Conservation (phyloP, 2,113 vertebrate species). For the Elephas maximus region DNA sequence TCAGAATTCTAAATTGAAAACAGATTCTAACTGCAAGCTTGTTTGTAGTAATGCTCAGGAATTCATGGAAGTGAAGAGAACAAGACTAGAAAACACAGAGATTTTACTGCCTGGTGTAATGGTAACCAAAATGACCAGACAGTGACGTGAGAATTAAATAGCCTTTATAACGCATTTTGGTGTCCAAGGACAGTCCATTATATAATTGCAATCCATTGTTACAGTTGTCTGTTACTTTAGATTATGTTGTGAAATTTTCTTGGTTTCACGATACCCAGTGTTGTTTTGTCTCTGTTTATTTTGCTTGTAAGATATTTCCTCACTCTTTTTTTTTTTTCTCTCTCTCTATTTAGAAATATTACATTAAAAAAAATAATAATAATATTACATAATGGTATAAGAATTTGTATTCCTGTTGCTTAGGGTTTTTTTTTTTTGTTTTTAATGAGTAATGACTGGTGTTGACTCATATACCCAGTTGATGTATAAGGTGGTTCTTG, state of each 20-base stretch:
- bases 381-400: slow-evolving; percentile 20
- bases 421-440: background rate
- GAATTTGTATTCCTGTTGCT: slow-evolving; percentile 33
- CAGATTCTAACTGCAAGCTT: slow-evolving; percentile 30
- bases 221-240: slow-evolving; percentile 56
- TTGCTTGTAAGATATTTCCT: slow-evolving; percentile 61
- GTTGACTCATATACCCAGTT: background rate
- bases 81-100: slow-evolving; percentile 1
- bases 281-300: slow-evolving; percentile 43
- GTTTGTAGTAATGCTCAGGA: slow-evolving; percentile 14
- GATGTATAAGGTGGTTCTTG: background rate
- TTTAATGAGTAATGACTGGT: background rate
- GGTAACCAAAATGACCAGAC: slow-evolving; percentile 7
- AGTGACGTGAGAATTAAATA: slow-evolving; percentile 20
- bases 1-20: slow-evolving; percentile 36
- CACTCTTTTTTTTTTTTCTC: slow-evolving; percentile 21
- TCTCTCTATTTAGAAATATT: slow-evolving; percentile 44
- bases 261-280: background rate
- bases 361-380: too few relatives aligned
- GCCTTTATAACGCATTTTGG: slow-evolving; percentile 11
- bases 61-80: slow-evolving; percentile 3
- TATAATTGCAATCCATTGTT: slow-evolving; percentile 32
- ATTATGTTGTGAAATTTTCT: slow-evolving; percentile 33
- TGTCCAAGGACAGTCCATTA: slow-evolving; percentile 8
- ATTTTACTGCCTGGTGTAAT: slow-evolving; percentile 22